These are phyloP conservation scores for Pachliopta kotzebuea DNA, from an alignment of 2,888 invertebrate species.

Conservation along the genomic window DNA sequence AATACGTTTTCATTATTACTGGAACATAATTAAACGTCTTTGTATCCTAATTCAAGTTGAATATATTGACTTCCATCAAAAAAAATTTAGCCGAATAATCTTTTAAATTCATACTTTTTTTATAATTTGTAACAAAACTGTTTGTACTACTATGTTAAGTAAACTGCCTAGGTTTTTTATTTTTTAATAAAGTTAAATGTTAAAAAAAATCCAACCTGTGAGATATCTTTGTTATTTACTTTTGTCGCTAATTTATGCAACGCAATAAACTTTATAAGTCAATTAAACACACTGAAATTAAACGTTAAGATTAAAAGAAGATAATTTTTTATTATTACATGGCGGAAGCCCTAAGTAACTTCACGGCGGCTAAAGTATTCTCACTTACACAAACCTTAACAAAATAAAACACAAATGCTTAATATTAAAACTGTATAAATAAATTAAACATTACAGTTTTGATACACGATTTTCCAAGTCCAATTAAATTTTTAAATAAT, in stretches of 20 bases:
- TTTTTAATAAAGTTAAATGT: too few species aligned
- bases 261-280: slow-evolving; percentile 8
- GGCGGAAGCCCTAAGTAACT: slow-evolving; percentile 3
- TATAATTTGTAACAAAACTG: too few species aligned
- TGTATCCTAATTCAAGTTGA: neutral
- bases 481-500: neutral
- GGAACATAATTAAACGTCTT: neutral
- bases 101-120: too few species aligned
- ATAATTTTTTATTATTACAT: neutral
- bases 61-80: neutral
- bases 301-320: neutral
- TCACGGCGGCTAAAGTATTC: slow-evolving; percentile 7
- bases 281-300: slow-evolving; percentile 6
- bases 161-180: too few species aligned
- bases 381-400: slow-evolving; percentile 12
- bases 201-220: too few species aligned
- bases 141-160: too few species aligned
- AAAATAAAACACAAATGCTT: slow-evolving; percentile 1
- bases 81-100: neutral
- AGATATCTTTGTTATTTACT: too few species aligned
- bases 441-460: neutral
- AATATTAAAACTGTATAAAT: slow-evolving; percentile 10
- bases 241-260: neutral
- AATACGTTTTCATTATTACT: slow-evolving; percentile 30
- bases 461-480: neutral